phyloP scores from a whole-genome alignment of 2,888 invertebrate genomes.

The Caenorhabditis sp. region DNA sequence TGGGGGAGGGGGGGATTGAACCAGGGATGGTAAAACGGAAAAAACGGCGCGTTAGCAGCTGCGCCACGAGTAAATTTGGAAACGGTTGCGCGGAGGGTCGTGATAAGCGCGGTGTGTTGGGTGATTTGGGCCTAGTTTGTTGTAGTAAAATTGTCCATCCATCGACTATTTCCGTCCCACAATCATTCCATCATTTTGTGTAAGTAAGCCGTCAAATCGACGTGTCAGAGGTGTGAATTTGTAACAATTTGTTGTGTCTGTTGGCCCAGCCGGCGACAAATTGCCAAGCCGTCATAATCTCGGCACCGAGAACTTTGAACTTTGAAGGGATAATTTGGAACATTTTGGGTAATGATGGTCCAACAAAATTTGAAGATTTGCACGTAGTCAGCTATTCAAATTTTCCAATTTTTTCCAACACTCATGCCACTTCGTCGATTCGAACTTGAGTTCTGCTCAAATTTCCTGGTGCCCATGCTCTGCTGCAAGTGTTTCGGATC shows the following conservation, averaged over 20 bases:
- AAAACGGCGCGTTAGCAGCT: too few relatives aligned
- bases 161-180: too few relatives aligned
- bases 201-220: not conserved
- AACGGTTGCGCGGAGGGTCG: too few relatives aligned
- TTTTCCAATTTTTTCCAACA: not conserved
- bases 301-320: not conserved
- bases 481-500: too few relatives aligned
- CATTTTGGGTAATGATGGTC: not conserved
- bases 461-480: too few relatives aligned
- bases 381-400: not conserved
- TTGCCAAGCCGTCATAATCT: conserved; percentile 12
- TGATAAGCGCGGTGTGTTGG: too few relatives aligned
- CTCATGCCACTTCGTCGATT: not conserved
- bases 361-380: too few relatives aligned
- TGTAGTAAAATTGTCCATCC: not conserved
- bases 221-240: conserved; percentile 11
- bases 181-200: conserved; percentile 1
- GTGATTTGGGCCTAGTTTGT: too few relatives aligned
- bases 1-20: not conserved
- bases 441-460: not conserved
- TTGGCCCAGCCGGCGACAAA: conserved; percentile 8
- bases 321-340: not conserved
- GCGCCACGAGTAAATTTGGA: too few relatives aligned
- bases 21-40: too few relatives aligned
- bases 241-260: conserved; percentile 20